These are phyloP conservation scores for Progne subis DNA, from an alignment of 2,113 vertebrate genomes.

Conservation along the genomic window DNA sequence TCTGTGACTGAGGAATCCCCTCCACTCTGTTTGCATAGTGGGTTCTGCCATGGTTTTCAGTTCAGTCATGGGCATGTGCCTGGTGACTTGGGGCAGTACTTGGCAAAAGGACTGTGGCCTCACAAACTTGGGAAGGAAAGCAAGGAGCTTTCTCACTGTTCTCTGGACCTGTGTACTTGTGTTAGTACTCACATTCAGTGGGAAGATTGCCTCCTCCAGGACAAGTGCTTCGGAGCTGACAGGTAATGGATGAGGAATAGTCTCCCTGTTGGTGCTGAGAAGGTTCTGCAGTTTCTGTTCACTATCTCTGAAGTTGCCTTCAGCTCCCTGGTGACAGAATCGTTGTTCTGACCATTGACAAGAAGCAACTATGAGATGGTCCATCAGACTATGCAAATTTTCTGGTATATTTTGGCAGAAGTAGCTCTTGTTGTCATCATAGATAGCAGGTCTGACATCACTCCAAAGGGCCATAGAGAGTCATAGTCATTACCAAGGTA, in stretches of 20 bases:
- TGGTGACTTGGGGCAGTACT: no score
- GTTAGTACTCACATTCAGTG: background rate
- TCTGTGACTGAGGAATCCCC: background rate
- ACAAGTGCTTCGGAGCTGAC: background rate
- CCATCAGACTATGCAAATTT: background rate
- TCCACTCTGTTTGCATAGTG: background rate
- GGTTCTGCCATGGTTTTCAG: background rate
- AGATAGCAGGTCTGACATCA: background rate
- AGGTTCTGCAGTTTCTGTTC: background rate
- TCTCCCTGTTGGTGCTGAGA: background rate
- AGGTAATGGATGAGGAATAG: background rate
- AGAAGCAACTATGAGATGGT: background rate
- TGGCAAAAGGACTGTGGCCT: background rate
- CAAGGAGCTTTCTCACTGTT: background rate
- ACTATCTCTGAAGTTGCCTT: background rate
- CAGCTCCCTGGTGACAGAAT: background rate
- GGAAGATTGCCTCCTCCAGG: background rate
- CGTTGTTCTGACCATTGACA: background rate
- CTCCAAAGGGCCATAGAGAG: background rate
- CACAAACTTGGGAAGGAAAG: background rate
- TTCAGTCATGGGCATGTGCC: no score
- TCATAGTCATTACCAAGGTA: background rate
- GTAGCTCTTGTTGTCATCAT: fast-evolving
- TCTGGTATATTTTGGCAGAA: background rate
- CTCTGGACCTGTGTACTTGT: background rate